Evolutionary conservation across 2,888 invertebrate genomes (phyloP).

Genomic region (Lepidochitona cinerea): DNA sequence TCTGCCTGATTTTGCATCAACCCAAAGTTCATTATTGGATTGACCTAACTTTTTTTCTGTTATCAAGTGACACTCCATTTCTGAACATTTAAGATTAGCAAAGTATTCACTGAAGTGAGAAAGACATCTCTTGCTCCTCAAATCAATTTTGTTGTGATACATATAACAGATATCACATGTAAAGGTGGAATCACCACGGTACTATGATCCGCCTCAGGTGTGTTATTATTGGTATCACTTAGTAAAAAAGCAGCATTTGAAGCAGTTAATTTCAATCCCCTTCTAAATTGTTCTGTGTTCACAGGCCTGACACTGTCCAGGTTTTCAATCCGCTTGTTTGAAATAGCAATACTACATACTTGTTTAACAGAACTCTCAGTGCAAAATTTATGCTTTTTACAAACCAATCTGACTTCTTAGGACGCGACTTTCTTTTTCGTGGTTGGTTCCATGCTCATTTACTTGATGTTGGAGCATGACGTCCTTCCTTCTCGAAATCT

Average conservation of each 20-base stretch:
- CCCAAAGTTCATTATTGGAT: no score
- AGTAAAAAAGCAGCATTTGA: no score
- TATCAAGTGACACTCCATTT: no score
- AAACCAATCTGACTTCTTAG: neutral
- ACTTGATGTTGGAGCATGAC: neutral
- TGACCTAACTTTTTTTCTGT: no score
- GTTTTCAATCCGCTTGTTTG: no score
- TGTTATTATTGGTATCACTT: neutral
- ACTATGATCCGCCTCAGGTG: neutral
- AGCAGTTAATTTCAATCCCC: neutral
- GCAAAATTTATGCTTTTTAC: constrained; percentile 2
- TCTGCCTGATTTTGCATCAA: no score
- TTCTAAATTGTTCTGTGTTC: neutral
- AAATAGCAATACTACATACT: no score
- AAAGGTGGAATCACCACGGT: neutral
- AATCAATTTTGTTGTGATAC: neutral
- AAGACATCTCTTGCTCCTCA: no score
- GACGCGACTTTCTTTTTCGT: constrained; percentile 1
- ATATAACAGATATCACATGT: neutral
- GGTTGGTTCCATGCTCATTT: constrained; percentile 6
- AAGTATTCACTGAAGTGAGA: no score
- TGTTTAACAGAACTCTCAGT: neutral
- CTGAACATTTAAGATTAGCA: no score
- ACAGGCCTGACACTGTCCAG: neutral
- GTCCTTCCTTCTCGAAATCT: neutral